Evolutionary conservation across 2,113 vertebrate genomes (phyloP).

Genomic region (Anolis sagrei): DNA sequence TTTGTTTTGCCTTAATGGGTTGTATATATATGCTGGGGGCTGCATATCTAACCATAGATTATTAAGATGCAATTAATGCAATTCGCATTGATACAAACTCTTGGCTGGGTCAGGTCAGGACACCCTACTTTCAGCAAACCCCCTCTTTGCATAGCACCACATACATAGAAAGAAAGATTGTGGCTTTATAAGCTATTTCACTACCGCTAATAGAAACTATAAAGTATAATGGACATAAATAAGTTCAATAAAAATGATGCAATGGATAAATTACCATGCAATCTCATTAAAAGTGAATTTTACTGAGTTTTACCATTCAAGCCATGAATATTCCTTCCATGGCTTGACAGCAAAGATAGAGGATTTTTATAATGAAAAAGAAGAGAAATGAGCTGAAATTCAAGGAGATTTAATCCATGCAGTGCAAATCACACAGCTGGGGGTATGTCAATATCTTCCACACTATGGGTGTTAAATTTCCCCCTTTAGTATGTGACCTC

Average conservation of each 20-base stretch:
- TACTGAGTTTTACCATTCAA: constrained; percentile 22
- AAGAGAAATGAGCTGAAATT: constrained; percentile 6
- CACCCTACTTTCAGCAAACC: neutral
- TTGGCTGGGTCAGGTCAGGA: neutral
- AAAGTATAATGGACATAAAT: constrained; percentile 37
- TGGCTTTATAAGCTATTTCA: constrained; percentile 20
- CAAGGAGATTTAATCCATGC: constrained; percentile 2
- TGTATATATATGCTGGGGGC: neutral
- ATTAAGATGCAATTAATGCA: neutral
- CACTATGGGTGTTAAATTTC: neutral
- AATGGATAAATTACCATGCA: constrained; percentile 36
- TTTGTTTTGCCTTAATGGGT: neutral
- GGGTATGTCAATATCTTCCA: neutral
- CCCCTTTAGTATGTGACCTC: constrained; percentile 1
- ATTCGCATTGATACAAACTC: neutral
- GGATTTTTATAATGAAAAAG: neutral
- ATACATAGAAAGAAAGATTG: neutral
- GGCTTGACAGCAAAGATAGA: neutral
- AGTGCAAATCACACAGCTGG: neutral
- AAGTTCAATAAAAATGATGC: constrained; percentile 39
- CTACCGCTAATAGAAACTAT: constrained; percentile 18
- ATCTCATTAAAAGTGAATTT: constrained; percentile 41
- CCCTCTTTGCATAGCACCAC: neutral
- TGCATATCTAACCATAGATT: neutral
- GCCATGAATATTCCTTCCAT: constrained; percentile 9